phyloP scores from a whole-genome alignment of 2,113 vertebrate genomes.

The Aythya baeri region DNA sequence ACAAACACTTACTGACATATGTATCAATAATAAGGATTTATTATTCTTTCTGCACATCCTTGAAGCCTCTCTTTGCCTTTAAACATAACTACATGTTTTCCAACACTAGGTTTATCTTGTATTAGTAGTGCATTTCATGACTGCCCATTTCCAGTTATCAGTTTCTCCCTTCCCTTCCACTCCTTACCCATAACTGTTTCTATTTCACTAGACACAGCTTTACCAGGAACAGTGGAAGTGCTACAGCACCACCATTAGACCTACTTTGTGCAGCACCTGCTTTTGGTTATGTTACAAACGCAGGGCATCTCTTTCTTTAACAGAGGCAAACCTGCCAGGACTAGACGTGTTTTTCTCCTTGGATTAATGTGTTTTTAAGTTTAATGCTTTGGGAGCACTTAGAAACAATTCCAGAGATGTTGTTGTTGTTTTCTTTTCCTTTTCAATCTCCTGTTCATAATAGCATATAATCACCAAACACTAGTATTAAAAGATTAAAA shows the following conservation, averaged over 20 bases:
- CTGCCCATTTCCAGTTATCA: not conserved
- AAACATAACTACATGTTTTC: not conserved
- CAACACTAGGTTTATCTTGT: not conserved
- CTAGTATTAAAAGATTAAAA: not conserved
- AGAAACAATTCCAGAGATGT: not conserved
- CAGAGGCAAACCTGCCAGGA: fast-evolving
- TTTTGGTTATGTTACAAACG: not conserved
- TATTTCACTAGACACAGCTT: not conserved
- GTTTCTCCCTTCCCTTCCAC: not conserved
- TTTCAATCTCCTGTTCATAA: not conserved
- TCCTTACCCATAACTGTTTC: not conserved
- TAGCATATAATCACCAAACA: fast-evolving
- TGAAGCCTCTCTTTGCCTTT: not conserved
- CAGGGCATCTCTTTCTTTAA: not conserved
- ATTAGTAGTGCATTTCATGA: not conserved
- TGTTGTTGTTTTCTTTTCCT: not conserved
- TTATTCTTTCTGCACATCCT: not conserved
- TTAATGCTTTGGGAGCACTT: not conserved
- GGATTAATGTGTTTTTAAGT: not conserved
- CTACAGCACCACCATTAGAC: slow-evolving; percentile 54
- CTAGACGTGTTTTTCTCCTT: not conserved
- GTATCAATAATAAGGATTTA: not conserved
- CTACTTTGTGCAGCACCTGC: not conserved
- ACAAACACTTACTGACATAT: not conserved
- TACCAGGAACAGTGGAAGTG: not conserved